Percentiles rank a stretch among this genome's conserved stretches.
Conservation (phyloP, 2,113 vertebrate genomes). For the Cercocebus atys region DNA sequence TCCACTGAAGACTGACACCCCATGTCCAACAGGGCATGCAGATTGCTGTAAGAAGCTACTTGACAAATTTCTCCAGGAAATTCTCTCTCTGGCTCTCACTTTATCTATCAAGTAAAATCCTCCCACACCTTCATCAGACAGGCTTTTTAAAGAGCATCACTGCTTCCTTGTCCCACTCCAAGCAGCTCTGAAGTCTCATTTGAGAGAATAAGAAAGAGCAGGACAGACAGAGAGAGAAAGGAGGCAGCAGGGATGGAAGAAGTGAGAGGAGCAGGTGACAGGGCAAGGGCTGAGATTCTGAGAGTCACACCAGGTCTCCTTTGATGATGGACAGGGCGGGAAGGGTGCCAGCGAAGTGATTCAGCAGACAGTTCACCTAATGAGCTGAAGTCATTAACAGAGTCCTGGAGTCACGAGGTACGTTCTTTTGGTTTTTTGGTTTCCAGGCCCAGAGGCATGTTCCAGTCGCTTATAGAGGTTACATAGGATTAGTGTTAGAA, state of each 20-base stretch:
- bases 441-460: not conserved
- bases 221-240: conserved; percentile 49
- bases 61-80: conserved; percentile 81
- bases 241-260: not conserved
- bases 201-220: conserved; percentile 65
- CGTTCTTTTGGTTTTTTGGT: conserved; percentile 5
- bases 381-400: conserved; percentile 71
- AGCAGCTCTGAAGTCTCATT: conserved; percentile 84
- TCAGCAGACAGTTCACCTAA: conserved; percentile 73
- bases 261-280: not conserved
- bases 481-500: not conserved
- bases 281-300: not conserved
- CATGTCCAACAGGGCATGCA: conserved; percentile 61
- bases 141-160: conserved; percentile 76
- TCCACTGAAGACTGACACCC: conserved; percentile 80
- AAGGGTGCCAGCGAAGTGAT: conserved; percentile 78
- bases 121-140: conserved; percentile 79
- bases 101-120: conserved; percentile 77
- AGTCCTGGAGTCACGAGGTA: not conserved
- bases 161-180: conserved; percentile 64
- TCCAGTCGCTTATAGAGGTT: not conserved
- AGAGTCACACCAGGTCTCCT: conserved; percentile 37
- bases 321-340: conserved; percentile 75
- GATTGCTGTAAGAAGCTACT: conserved; percentile 66
- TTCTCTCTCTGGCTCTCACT: conserved; percentile 66